Conservation (phyloP, 2,888 invertebrate genomes). For the Coelinius sp. region DNA sequence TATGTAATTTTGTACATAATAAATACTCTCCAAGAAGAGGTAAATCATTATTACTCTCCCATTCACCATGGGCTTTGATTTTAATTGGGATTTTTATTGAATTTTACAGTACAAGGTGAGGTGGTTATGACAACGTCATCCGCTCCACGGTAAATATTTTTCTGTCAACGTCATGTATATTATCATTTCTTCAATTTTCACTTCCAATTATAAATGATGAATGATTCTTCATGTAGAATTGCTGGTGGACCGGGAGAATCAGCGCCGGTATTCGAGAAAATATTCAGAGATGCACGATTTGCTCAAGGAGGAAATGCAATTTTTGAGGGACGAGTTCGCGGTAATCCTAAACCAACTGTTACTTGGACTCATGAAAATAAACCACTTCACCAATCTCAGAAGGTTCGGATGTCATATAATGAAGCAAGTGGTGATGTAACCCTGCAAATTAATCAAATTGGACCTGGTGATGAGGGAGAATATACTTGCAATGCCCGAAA, state of each 20-base stretch:
- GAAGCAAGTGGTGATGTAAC: constrained; percentile 91
- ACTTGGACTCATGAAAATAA: constrained; percentile 92
- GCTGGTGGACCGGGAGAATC: constrained; percentile 80
- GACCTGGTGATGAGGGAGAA: constrained; percentile 96
- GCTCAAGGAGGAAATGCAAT: constrained; percentile 94
- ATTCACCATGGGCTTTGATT: neutral
- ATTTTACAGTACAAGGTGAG: constrained; percentile 78
- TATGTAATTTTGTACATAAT: neutral
- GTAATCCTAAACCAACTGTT: constrained; percentile 92
- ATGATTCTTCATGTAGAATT: constrained; percentile 54
- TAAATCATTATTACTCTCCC: neutral
- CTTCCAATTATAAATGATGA: neutral
- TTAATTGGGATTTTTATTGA: constrained; percentile 47
- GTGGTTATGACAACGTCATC: constrained; percentile 73
- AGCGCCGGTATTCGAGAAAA: constrained; percentile 95
- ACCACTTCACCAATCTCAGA: constrained; percentile 85
- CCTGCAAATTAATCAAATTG: constrained; percentile 93
- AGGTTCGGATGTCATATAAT: constrained; percentile 92
- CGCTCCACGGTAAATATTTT: constrained; percentile 66
- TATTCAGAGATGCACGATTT: constrained; percentile 94
- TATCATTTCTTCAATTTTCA: neutral
- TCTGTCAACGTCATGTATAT: neutral
- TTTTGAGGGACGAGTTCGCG: constrained; percentile 92
- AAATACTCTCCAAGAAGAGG: neutral
- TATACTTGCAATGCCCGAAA: constrained; percentile 96